phyloP scores from a whole-genome alignment of 1,140 invertebrate genomes.

The Littorina saxatilis region DNA sequence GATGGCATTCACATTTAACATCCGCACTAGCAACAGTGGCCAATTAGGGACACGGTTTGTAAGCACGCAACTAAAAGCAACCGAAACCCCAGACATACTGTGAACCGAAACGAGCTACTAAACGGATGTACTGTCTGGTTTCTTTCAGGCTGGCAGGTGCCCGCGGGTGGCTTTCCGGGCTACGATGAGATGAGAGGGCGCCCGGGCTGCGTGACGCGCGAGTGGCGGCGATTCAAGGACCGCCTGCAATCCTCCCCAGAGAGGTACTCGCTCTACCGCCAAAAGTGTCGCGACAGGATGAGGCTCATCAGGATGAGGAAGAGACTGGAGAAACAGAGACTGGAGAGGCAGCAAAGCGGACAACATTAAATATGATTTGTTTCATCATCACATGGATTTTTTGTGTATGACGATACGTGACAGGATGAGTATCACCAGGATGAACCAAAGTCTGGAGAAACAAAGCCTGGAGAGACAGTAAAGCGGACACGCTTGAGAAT shows the following conservation, averaged over 20 bases:
- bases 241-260: neutral
- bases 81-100: no score
- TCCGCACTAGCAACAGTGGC: no score
- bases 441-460: neutral
- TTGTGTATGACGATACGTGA: no score
- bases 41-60: no score
- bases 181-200: neutral
- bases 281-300: neutral
- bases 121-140: neutral
- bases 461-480: no score
- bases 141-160: neutral
- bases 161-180: neutral
- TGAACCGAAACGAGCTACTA: no score
- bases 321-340: constrained; percentile 6
- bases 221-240: neutral
- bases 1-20: no score
- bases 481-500: no score
- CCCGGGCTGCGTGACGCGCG: neutral
- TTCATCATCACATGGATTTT: neutral
- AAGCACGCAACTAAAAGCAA: no score
- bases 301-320: neutral
- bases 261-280: neutral
- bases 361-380: neutral
- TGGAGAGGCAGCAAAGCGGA: no score
- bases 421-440: neutral